Percentiles rank a stretch among this genome's conserved stretches.
phyloP scores from a whole-genome alignment of 2,888 invertebrate genomes.

The Schizaphis graminum region DNA sequence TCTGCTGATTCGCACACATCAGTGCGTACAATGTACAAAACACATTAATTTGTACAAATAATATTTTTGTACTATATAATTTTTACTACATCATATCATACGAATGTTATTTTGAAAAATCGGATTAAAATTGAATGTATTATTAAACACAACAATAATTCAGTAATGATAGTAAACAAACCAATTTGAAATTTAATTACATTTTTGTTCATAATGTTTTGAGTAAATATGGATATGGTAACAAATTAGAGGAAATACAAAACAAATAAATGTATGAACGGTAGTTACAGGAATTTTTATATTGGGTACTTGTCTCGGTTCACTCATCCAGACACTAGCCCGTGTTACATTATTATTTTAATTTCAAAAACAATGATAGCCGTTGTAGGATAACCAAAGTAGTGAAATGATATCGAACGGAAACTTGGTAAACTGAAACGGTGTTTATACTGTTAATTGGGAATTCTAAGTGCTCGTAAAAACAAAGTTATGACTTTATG shows the following conservation, averaged over 20 bases:
- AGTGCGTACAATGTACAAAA: slow-evolving; percentile 32
- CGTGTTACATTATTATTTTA: not conserved
- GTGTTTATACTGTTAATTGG: not conserved
- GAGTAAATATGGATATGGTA: not conserved
- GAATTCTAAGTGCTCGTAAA: not conserved
- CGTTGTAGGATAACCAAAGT: not conserved
- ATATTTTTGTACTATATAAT: slow-evolving; percentile 3
- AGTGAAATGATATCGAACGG: not conserved
- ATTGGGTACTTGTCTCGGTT: not conserved
- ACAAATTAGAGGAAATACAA: not conserved
- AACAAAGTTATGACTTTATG: not conserved
- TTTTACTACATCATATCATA: not conserved
- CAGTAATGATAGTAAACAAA: not conserved
- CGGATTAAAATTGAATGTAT: not conserved
- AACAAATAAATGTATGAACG: not conserved
- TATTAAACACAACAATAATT: slow-evolving; percentile 3
- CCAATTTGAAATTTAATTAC: not conserved
- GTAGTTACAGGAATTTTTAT: not conserved
- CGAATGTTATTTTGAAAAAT: not conserved
- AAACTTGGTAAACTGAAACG: not conserved
- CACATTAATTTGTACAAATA: slow-evolving; percentile 13
- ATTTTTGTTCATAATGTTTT: not conserved
- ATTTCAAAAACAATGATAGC: not conserved
- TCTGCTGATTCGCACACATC: slow-evolving; percentile 44
- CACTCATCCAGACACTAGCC: not conserved